Percentiles rank a stretch among this genome's conserved stretches.
These are phyloP conservation scores for Burhinus bistriatus DNA, from an alignment of 2,113 vertebrate species.

Conservation along the genomic window DNA sequence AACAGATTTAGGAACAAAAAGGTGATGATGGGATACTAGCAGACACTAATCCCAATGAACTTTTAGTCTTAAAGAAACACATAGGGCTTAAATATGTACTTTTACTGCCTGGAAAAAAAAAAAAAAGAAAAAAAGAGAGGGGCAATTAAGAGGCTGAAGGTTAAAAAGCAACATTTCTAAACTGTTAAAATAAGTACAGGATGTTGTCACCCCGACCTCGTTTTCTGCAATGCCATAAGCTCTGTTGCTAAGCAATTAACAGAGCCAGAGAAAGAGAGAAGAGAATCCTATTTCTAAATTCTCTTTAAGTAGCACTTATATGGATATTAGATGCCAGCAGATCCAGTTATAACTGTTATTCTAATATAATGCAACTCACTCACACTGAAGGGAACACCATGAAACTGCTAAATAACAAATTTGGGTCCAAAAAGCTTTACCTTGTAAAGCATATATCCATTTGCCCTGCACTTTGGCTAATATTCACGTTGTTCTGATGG, in stretches of 20 bases:
- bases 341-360: not conserved
- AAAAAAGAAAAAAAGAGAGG: too few species aligned
- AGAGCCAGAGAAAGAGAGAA: not conserved
- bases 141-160: not conserved
- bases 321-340: not conserved
- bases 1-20: not conserved
- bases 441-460: not conserved
- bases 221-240: not conserved
- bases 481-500: not conserved
- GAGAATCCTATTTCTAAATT: not conserved
- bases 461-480: not conserved
- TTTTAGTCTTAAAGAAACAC: not conserved
- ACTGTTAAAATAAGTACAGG: not conserved
- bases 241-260: slow-evolving; percentile 38
- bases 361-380: not conserved
- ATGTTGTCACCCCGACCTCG: not conserved
- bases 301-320: not conserved
- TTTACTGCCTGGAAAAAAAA: not conserved
- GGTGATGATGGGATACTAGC: not conserved
- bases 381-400: not conserved
- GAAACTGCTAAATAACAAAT: not conserved
- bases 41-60: not conserved
- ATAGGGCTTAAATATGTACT: not conserved
- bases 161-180: not conserved
- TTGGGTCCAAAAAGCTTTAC: not conserved